Evolutionary conservation across 2,113 vertebrate genomes (phyloP), one percentile per base, ranked within the genome.

Genomic region (Grammomys surdaster): DNA sequence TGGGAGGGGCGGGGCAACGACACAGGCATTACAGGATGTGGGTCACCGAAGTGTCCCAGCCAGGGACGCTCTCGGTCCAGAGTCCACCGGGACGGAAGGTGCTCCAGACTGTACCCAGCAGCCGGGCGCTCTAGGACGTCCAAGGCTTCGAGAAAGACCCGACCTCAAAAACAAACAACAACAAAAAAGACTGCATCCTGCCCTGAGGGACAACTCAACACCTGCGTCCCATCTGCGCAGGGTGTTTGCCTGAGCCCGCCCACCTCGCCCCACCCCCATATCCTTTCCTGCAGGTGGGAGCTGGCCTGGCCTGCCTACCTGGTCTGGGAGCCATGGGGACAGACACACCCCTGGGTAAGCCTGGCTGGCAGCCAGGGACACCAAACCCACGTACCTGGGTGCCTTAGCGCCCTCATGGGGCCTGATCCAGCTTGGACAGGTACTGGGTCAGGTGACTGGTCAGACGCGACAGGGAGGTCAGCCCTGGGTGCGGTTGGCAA

Each of bases 41-140:
- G 28, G 56, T 58, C 13, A 70, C n/a, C 13, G 22, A 20, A 36
- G 82, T 3, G 31, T 78, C 77, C 84, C n/a, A 0, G 58, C 17
- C 0, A 78, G 92, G 58, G 90, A 92, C 95, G 43, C 56, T 70
- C 88, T 91, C 63, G 95, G 76, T 88, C 89, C 88, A 80, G 90
- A 90, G 93, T 80, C 78, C 69, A 58, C n/a, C 65, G 19, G 95
- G 84, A 94, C 33, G 84, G 54, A 93, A 77, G 88, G 20, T 14
- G 12, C 73, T 82, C 80, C 28, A 40, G 56, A 28, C 56, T 9
- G 80, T 33, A 24, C 54, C 33, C 54, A n/a, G 80, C 80, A 58
- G 43, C 75, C 13, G 54, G 5, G 20, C 36, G 5, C 36, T n/a
- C 11, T n/a, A 58, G 54, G 36, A 24, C 2, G 19, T 20, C 20